A percentile compares a stretch with the other conserved stretches of the same genome.
Evolutionary conservation across 1,140 invertebrate species (phyloP).

Genomic region (Dreissena polymorpha): DNA sequence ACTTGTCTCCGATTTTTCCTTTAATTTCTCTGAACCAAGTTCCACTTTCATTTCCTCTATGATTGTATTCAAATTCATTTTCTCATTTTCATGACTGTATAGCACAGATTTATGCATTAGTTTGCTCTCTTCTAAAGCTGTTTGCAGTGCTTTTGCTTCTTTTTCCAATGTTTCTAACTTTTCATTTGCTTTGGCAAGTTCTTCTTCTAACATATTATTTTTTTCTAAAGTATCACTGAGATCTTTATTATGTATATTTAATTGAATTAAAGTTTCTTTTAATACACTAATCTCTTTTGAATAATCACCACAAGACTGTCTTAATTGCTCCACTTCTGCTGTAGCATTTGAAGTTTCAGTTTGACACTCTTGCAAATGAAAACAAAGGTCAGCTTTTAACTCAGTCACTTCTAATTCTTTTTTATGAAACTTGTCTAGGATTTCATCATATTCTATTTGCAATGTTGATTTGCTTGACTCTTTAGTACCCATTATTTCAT

Average conservation of each 20-base stretch:
- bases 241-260: constrained; percentile 6
- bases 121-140: constrained; percentile 7
- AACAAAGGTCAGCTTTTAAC: constrained; percentile 54
- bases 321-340: constrained; percentile 9
- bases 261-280: neutral
- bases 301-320: constrained; percentile 12
- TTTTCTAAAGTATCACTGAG: constrained; percentile 15
- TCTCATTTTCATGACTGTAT: constrained; percentile 22
- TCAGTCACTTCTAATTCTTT: constrained; percentile 65
- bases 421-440: constrained; percentile 60
- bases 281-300: constrained; percentile 1
- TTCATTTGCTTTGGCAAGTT: constrained; percentile 15
- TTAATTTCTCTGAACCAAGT: constrained; percentile 25
- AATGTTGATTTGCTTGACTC: constrained; percentile 56
- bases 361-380: constrained; percentile 34
- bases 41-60: constrained; percentile 54
- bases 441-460: constrained; percentile 56
- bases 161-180: constrained; percentile 14
- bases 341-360: neutral
- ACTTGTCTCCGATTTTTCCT: constrained; percentile 40
- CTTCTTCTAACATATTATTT: neutral
- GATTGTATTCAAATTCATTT: constrained; percentile 39
- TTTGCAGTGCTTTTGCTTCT: constrained; percentile 22
- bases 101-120: neutral
- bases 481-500: constrained; percentile 61